phyloP scores from a whole-genome alignment of 2,888 invertebrate genomes.

The Dasysyrphus albostriatus region DNA sequence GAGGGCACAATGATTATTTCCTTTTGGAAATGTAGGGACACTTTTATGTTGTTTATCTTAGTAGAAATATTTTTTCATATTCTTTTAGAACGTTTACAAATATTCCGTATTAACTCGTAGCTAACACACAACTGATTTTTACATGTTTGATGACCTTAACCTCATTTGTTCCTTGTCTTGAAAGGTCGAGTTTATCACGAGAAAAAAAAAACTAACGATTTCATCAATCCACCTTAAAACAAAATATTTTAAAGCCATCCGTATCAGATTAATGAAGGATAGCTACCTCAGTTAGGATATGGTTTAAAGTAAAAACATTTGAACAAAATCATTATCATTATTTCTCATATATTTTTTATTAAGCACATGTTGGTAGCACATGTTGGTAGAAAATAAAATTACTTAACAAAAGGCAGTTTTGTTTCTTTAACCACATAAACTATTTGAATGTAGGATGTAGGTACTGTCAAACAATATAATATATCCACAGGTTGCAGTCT shows the following conservation, averaged over 20 bases:
- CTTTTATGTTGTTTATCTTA: slow-evolving; percentile 18
- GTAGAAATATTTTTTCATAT: slow-evolving; percentile 73
- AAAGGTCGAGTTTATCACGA: background rate
- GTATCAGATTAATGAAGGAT: background rate
- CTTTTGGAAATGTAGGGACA: slow-evolving; percentile 35
- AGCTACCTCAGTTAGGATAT: background rate
- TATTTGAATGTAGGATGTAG: background rate
- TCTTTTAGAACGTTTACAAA: slow-evolving; percentile 28
- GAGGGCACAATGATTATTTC: slow-evolving; percentile 25
- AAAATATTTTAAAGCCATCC: background rate
- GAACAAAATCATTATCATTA: background rate
- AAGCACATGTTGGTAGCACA: slow-evolving; percentile 7
- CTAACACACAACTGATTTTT: slow-evolving; percentile 18
- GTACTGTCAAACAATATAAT: slow-evolving; percentile 4
- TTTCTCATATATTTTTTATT: background rate
- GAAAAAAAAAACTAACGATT: background rate
- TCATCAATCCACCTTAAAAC: background rate
- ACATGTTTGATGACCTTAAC: slow-evolving; percentile 47
- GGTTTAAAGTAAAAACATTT: background rate
- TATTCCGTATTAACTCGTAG: slow-evolving; percentile 51
- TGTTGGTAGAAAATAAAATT: background rate
- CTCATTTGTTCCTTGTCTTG: background rate
- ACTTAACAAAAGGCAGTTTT: background rate
- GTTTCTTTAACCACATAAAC: background rate
- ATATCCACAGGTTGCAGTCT: slow-evolving; percentile 10